Conservation (phyloP, 2,888 invertebrate genomes). For the Pseudanteris insignis region DNA sequence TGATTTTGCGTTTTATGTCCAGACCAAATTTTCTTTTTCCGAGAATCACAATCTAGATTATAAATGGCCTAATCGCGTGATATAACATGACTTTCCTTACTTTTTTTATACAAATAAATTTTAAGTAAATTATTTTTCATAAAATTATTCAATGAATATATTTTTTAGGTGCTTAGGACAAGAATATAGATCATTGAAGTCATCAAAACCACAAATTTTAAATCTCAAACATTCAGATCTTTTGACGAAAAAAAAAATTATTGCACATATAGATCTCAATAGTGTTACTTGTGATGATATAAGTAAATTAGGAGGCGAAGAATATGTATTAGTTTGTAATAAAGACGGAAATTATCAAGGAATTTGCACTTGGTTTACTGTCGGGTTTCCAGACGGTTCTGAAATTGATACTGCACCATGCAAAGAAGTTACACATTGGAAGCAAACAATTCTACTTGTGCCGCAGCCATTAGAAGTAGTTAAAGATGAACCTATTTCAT, state of each 20-base stretch:
- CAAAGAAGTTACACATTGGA: constrained; percentile 75
- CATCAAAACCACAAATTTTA: constrained; percentile 75
- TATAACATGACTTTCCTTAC: too few relatives aligned
- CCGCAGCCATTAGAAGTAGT: constrained; percentile 73
- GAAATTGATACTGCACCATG: constrained; percentile 71
- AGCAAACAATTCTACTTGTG: constrained; percentile 79
- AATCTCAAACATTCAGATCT: constrained; percentile 70
- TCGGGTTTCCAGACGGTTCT: constrained; percentile 73
- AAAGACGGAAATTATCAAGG: constrained; percentile 76
- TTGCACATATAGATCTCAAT: constrained; percentile 76
- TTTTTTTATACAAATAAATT: background rate
- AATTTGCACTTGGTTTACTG: constrained; percentile 84
- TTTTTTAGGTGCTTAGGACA: constrained; percentile 68
- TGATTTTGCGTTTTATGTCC: too few relatives aligned
- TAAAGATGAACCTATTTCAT: constrained; percentile 75
- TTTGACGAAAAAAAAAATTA: constrained; percentile 72
- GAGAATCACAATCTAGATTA: too few relatives aligned
- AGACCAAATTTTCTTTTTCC: too few relatives aligned
- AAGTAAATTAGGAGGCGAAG: constrained; percentile 70
- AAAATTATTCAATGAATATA: too few relatives aligned
- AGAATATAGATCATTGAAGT: constrained; percentile 72
- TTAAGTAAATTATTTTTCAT: background rate
- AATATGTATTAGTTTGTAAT: constrained; percentile 67
- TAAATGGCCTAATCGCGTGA: too few relatives aligned
- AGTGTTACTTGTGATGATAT: constrained; percentile 73